Evolutionary conservation across 2,797 vertebrate species (phyloP).

Genomic region (Bradypus variegatus): DNA sequence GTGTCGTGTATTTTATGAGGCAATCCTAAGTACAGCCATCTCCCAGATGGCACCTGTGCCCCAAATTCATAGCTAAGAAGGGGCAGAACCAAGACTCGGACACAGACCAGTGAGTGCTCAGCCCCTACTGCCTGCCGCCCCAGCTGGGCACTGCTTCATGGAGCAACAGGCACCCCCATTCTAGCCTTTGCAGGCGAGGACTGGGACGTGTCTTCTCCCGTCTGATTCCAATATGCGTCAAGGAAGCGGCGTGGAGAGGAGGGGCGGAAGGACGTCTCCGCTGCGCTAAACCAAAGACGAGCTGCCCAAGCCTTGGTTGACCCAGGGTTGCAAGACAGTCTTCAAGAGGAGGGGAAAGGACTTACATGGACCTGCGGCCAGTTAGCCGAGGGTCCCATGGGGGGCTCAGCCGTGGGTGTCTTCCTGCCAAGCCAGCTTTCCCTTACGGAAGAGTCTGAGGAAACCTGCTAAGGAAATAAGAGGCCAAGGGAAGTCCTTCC

Average conservation of each 20-base stretch:
- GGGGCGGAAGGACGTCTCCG: too few species aligned
- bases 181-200: fast-evolving
- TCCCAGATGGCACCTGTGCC: background rate
- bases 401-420: background rate
- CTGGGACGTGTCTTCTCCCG: background rate
- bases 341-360: background rate
- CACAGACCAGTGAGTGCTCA: background rate
- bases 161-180: too few species aligned
- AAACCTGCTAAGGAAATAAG: constrained; percentile 46
- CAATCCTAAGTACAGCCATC: background rate
- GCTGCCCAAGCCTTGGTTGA: background rate
- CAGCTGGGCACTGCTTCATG: background rate
- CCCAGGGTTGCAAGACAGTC: background rate
- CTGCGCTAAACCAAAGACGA: background rate
- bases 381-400: background rate
- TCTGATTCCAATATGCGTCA: fast-evolving
- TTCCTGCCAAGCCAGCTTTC: constrained; percentile 37
- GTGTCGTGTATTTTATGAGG: background rate
- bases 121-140: background rate
- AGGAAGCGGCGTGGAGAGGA: background rate
- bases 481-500: constrained; percentile 41
- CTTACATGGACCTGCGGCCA: background rate
- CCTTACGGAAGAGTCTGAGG: constrained; percentile 28
- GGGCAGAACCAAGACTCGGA: background rate
- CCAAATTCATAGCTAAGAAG: too few species aligned